Evolutionary conservation across 2,888 invertebrate genomes (phyloP), one percentile per base, ranked within the genome.

Genomic region (Himalopsyche anomala): DNA sequence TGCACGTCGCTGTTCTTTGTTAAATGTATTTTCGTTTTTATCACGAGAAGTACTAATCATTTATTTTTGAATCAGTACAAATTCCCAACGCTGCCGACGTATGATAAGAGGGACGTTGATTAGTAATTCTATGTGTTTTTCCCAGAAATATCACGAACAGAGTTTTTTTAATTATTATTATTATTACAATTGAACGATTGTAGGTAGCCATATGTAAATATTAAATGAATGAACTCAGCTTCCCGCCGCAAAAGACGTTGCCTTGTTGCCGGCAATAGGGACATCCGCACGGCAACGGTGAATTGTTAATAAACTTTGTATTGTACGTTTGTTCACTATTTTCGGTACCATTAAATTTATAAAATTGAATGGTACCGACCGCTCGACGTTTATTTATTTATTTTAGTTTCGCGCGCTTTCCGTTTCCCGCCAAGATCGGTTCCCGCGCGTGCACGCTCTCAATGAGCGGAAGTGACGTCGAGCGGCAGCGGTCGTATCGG

Each of bases 381-480:
- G 45, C 28, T n/a, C 19, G 17, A 17, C 12, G 42, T 45, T 51
- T 45, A 45, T 51, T 28, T 80, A 51, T 80, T 45, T 19, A 28
- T 69, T 9, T 36, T 80, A 8, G 42, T 80, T 80, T 80, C 45
- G 80, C 80, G 80, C 80, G 80, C 80, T 80, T 80, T 80, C 80
- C 45, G 80, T 80, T 80, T 80, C 80, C 80, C 80, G 80, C 80
- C 74, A 74, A 74, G 74, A 74, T 74, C 74, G 74, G 80, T 80
- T 80, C 42, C 80, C 51, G 80, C 80, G 80, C 80, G 80, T 51
- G 80, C 74, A 74, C 36, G 74, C 74, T 74, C 51, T 51, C 51
- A 74, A 74, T 19, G 42, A 42, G 42, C 80, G 80, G 80, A 80
- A 42, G 80, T 80, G 80, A 80, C 80, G 80, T 42, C 4, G 51